A percentile compares a stretch with the other conserved stretches of the same genome.
phyloP scores from a whole-genome alignment of 37 sponge, comb jelly and placozoan species.

The Crambe crambe region DNA sequence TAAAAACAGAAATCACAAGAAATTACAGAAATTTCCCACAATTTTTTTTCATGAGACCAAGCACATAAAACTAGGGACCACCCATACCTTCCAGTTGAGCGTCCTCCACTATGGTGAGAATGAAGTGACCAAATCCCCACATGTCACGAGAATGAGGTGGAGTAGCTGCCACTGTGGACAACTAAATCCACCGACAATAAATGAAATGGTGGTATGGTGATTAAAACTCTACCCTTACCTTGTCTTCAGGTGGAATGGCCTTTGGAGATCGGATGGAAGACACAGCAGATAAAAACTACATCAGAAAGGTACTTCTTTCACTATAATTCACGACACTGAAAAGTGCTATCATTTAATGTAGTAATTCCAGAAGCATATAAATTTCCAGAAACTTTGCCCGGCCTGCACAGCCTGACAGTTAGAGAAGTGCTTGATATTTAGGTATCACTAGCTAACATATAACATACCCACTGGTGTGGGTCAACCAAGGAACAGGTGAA shows the following conservation, averaged over 20 bases:
- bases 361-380: neutral
- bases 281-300: slow-evolving; percentile 48
- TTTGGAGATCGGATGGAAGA: slow-evolving; percentile 14
- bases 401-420: too few species aligned
- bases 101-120: slow-evolving; percentile 34
- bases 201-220: neutral
- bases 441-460: too few species aligned
- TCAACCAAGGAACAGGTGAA: too few species aligned
- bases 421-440: too few species aligned
- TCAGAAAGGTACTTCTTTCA: too few species aligned
- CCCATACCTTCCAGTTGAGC: slow-evolving; percentile 24
- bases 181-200: slow-evolving; percentile 7
- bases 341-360: neutral
- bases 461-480: too few species aligned
- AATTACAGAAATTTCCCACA: too few species aligned
- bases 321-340: too few species aligned
- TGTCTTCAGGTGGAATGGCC: slow-evolving; percentile 76
- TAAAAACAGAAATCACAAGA: too few species aligned
- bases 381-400: too few species aligned
- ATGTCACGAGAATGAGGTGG: slow-evolving; percentile 58
- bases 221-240: neutral
- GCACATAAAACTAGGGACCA: too few species aligned
- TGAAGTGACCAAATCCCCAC: slow-evolving; percentile 69
- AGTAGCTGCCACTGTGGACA: neutral
- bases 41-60: too few species aligned